These are phyloP conservation scores for Agrochola litura DNA, from an alignment of 2,888 invertebrate species.

Conservation along the genomic window DNA sequence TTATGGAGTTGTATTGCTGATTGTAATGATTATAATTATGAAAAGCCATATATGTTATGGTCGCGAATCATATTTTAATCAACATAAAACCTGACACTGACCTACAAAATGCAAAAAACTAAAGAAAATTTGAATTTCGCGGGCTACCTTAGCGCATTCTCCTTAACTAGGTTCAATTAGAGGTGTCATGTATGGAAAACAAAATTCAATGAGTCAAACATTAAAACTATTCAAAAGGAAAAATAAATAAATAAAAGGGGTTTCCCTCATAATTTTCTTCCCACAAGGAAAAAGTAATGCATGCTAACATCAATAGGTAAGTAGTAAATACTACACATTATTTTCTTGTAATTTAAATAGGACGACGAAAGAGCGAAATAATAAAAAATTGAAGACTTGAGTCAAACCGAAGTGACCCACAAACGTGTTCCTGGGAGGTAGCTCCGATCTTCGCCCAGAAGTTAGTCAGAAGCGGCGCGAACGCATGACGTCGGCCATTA, in stretches of 20 bases:
- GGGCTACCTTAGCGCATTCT: too few species aligned
- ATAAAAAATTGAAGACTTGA: neutral
- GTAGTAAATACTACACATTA: neutral
- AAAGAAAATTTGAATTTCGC: too few species aligned
- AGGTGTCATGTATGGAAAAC: neutral
- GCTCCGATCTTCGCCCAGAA: constrained; percentile 34
- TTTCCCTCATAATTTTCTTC: neutral
- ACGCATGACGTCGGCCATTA: constrained; percentile 76
- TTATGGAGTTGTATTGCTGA: too few species aligned
- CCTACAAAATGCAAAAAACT: too few species aligned
- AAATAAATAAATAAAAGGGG: neutral
- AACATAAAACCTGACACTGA: too few species aligned
- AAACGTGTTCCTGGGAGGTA: constrained; percentile 29
- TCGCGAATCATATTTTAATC: too few species aligned
- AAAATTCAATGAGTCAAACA: neutral
- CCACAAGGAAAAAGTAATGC: neutral
- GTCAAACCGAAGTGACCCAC: constrained; percentile 32
- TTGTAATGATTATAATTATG: too few species aligned
- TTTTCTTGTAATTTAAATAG: neutral
- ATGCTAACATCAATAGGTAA: neutral
- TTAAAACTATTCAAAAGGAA: neutral
- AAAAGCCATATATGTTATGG: too few species aligned
- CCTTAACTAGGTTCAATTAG: neutral
- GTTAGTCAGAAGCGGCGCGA: constrained; percentile 70
- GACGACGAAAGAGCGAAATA: neutral